Percentiles rank a stretch among this genome's conserved stretches.
phyloP scores from a whole-genome alignment of 1,140 invertebrate genomes.

The Drosophila arawakana region DNA sequence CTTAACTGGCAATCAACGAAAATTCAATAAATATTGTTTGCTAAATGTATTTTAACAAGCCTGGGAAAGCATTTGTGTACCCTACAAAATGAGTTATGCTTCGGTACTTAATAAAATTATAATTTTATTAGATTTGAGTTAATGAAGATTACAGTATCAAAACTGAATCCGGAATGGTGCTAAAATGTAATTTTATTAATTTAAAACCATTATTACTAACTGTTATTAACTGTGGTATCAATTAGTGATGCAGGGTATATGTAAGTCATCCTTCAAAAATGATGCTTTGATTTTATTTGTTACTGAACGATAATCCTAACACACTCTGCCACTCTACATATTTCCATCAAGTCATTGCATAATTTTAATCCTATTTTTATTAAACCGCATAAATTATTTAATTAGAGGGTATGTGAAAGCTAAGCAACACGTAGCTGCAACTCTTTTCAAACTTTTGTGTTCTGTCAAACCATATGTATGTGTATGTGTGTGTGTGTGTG shows the following conservation, averaged over 20 bases:
- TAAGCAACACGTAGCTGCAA: not conserved
- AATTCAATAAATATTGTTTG: constrained; percentile 58
- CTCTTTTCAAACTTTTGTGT: not conserved
- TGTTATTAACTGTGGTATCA: no score
- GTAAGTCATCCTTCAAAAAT: no score
- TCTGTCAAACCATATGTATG: not conserved
- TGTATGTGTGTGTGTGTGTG: not conserved
- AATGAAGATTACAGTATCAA: no score
- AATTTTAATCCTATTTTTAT: not conserved
- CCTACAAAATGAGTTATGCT: constrained; percentile 20
- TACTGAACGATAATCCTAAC: no score
- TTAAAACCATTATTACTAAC: no score
- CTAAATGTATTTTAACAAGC: constrained; percentile 69
- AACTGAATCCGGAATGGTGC: no score
- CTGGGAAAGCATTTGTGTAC: constrained; percentile 47
- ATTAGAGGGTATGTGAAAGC: constrained; percentile 7
- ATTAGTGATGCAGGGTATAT: no score
- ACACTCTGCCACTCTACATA: not conserved
- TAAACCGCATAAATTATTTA: not conserved
- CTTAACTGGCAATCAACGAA: constrained; percentile 74
- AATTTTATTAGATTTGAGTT: not conserved
- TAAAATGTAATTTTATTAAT: no score
- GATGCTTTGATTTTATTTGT: no score
- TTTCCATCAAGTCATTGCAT: not conserved
- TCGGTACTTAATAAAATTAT: not conserved